Evolutionary conservation across 2,113 vertebrate species (phyloP), one percentile per base, ranked within the genome.

Genomic region (Tricholaema leucomelas): DNA sequence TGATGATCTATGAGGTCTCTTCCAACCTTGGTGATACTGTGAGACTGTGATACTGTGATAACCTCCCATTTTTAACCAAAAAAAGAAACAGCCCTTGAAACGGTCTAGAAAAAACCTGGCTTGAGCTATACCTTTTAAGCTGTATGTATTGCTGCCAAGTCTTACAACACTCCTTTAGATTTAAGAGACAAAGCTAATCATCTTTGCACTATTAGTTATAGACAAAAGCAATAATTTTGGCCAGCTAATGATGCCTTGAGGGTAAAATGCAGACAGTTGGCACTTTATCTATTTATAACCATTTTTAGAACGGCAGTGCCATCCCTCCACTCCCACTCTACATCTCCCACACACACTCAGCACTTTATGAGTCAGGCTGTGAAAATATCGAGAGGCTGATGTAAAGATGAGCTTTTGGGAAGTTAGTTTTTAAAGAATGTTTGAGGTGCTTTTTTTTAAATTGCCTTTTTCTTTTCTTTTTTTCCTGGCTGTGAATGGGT

Each of bases 351-450:
- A 92, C 65, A 74, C 79, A 54, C 76, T 79, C 75, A 87, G 60
- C 17, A 52, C 89, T 87, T 77, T 85, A 89, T 96, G 93, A 95
- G 85, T 96, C 94, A 96, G 63, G 27, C 80, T 88, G 70, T 5
- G 8, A 96, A 85, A 95, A 92, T 81, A 94, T 30, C 3, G 9
- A 70, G 78, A 88, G 25, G 56, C 60, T 82, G 84, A 82, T 87
- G 44, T 65, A 86, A 86, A 94, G 71, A 78, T 59, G 36, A 63
- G 63, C 19, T 85, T 88, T 94, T 74, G 48, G 60, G 70, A 93
- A 80, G 64, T 71, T 86, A 5, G 15, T 83, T 55, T 65, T 36
- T 27, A 59, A 91, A 74, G 64, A 77, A 30, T 31, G 13, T 60
- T 87, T 48, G 40, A 93, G 40, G 15, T 52, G 46, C 28, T 78